These are phyloP conservation scores for Platichthys flesus DNA, from an alignment of 2,113 vertebrate species.

Conservation along the genomic window DNA sequence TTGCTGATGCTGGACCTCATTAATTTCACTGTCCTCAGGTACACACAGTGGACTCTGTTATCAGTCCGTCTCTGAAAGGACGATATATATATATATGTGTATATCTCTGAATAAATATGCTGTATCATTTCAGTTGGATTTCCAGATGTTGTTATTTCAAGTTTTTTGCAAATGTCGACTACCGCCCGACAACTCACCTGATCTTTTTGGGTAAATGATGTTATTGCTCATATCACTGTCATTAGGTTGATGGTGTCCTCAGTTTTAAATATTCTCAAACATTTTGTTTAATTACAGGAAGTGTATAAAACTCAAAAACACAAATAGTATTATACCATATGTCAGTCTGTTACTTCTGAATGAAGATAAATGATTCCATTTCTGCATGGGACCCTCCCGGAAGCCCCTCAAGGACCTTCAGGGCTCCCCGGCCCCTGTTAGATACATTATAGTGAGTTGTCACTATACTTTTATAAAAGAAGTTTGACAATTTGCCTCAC, in stretches of 20 bases:
- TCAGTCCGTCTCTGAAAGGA: constrained; percentile 52
- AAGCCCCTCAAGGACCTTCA: too few relatives aligned
- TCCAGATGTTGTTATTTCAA: neutral
- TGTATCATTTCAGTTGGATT: constrained; percentile 29
- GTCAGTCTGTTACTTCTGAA: too few relatives aligned
- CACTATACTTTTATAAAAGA: neutral
- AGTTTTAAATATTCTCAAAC: too few relatives aligned
- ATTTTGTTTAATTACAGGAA: too few relatives aligned
- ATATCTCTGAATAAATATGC: constrained; percentile 63
- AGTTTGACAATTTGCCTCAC: neutral
- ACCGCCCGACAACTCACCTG: neutral
- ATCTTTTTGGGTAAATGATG: neutral
- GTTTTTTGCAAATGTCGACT: neutral
- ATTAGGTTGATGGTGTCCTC: neutral
- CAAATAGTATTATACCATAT: too few relatives aligned
- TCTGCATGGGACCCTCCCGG: too few relatives aligned
- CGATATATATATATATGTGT: constrained; percentile 44
- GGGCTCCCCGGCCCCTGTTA: neutral
- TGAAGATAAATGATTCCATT: too few relatives aligned
- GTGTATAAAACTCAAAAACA: too few relatives aligned
- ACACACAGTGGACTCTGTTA: constrained; percentile 64
- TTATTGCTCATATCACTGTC: too few relatives aligned
- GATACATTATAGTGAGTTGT: neutral
- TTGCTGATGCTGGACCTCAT: constrained; percentile 69
- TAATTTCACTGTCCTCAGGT: constrained; percentile 78